These are phyloP conservation scores for Pelmatolapia mariae DNA, from an alignment of 2,113 vertebrate genomes.

Conservation along the genomic window DNA sequence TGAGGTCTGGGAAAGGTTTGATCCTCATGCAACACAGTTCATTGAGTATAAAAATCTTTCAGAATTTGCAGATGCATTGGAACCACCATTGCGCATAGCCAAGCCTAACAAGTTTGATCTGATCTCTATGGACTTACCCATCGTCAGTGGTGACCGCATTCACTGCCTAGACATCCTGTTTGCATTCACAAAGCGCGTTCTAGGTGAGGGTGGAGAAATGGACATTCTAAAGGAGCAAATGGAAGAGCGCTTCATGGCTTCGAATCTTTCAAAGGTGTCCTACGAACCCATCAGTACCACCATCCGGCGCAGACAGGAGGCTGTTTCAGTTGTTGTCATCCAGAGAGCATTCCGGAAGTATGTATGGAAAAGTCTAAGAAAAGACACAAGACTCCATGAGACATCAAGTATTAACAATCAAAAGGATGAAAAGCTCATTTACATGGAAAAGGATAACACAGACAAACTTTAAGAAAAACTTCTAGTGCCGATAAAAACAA, in stretches of 20 bases:
- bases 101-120: constrained; percentile 88
- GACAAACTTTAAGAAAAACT: constrained; percentile 75
- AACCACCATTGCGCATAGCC: constrained; percentile 82
- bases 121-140: constrained; percentile 91
- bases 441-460: constrained; percentile 73
- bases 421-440: constrained; percentile 69
- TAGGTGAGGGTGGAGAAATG: constrained; percentile 90
- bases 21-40: constrained; percentile 86
- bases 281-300: constrained; percentile 95
- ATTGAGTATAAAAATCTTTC: constrained; percentile 82
- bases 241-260: constrained; percentile 94
- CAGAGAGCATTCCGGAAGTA: constrained; percentile 84
- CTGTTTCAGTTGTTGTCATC: constrained; percentile 84
- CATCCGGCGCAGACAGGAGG: constrained; percentile 86
- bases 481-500: constrained; percentile 78
- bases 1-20: constrained; percentile 92
- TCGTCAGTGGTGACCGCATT: constrained; percentile 93
- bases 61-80: constrained; percentile 84
- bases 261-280: constrained; percentile 92
- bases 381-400: constrained; percentile 62
- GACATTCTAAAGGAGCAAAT: constrained; percentile 88
- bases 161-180: constrained; percentile 97
- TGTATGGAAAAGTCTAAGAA: constrained; percentile 57
- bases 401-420: constrained; percentile 71
- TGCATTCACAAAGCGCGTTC: constrained; percentile 94